These are phyloP conservation scores for Drosophila littoralis DNA, from an alignment of 1,140 invertebrate species.

Conservation along the genomic window DNA sequence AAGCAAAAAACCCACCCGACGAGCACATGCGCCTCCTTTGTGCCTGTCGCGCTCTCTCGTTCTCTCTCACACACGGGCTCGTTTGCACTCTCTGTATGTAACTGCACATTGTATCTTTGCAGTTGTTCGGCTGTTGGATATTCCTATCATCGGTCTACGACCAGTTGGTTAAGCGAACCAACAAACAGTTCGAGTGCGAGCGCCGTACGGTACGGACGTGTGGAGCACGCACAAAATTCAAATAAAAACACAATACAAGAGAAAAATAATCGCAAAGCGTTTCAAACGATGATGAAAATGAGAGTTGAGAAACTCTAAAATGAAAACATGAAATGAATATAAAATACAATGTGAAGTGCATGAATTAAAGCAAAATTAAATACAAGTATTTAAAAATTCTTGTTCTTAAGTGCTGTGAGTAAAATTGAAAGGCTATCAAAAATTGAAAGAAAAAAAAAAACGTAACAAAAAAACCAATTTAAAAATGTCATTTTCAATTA, in stretches of 20 bases:
- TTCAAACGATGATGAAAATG: conserved; percentile 22
- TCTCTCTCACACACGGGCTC: neutral
- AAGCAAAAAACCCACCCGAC: conserved; percentile 24
- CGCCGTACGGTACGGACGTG: conserved; percentile 77
- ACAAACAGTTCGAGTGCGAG: conserved; percentile 77
- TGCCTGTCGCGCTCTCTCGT: neutral
- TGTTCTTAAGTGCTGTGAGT: conserved; percentile 33
- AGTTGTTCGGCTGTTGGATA: conserved; percentile 13
- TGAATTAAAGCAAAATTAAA: conserved; percentile 4
- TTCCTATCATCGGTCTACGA: conserved; percentile 27
- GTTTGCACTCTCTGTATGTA: neutral
- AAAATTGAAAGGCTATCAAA: conserved; percentile 31
- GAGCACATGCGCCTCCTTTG: conserved; percentile 47
- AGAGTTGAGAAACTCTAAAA: conserved; percentile 14
- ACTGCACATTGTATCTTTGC: neutral
- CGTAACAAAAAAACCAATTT: conserved; percentile 2
- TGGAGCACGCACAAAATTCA: conserved; percentile 62
- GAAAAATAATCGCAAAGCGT: conserved; percentile 33
- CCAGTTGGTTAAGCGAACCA: conserved; percentile 19
- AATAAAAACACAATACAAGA: conserved; percentile 37
- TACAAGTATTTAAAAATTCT: conserved; percentile 25
- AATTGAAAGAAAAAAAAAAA: conserved; percentile 2
- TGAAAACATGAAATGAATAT: conserved; percentile 10
- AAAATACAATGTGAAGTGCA: conserved; percentile 12
- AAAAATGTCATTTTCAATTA: conserved; percentile 63